Conservation (phyloP, 1,140 invertebrate species). For the Paraescarpia echinospica region DNA sequence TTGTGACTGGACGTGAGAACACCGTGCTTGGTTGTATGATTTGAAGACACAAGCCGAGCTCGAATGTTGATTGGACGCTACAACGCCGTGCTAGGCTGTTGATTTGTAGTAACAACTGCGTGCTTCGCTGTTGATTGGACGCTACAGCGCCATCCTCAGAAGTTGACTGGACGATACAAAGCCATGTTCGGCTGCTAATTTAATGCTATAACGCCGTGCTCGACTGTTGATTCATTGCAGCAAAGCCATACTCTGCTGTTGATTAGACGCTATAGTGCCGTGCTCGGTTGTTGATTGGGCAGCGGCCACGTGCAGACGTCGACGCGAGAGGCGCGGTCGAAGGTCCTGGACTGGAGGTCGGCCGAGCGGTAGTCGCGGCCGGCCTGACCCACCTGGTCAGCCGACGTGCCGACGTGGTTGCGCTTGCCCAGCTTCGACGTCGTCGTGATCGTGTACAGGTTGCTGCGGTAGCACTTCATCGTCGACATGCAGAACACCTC, state of each 20-base stretch:
- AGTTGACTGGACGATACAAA: background rate
- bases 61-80: too few species aligned
- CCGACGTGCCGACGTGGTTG: slow-evolving; percentile 44
- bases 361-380: background rate
- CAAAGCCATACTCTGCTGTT: background rate
- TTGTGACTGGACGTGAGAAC: too few species aligned
- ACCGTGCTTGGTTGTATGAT: too few species aligned
- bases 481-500: slow-evolving; percentile 49
- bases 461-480: slow-evolving; percentile 48
- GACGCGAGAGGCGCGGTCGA: background rate
- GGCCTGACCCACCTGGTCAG: slow-evolving; percentile 21
- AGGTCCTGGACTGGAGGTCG: background rate
- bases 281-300: background rate
- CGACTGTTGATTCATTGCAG: too few species aligned
- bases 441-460: slow-evolving; percentile 46
- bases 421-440: slow-evolving; percentile 41
- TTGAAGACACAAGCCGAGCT: too few species aligned
- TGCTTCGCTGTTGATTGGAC: too few species aligned
- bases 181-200: background rate
- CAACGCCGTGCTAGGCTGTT: too few species aligned
- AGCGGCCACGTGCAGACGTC: slow-evolving; percentile 12
- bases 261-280: background rate
- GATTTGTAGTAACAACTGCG: too few species aligned
- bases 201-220: too few species aligned
- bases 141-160: too few species aligned